A percentile compares a stretch with the other conserved stretches of the same genome.
phyloP scores from a whole-genome alignment of 2,888 invertebrate genomes.

The Brachypalpus laphriformis region DNA sequence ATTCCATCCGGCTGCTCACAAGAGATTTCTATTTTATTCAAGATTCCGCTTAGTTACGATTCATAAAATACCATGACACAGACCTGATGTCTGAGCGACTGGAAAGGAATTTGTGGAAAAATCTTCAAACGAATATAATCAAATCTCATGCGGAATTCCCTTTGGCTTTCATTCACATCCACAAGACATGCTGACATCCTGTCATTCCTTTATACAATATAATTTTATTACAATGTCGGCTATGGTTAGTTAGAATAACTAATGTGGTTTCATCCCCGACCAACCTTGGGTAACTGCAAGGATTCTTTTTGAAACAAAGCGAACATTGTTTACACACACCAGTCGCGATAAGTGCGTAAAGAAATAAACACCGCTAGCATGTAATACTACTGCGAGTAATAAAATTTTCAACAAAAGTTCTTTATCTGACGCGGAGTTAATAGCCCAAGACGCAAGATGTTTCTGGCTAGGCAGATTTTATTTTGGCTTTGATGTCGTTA shows the following conservation, averaged over 20 bases:
- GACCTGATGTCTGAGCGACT: not conserved
- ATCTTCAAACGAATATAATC: not conserved
- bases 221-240: not conserved
- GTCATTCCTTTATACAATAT: not conserved
- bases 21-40: slow-evolving; percentile 18
- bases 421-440: not conserved
- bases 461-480: not conserved
- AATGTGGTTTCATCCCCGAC: not conserved
- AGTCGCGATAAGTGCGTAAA: not conserved
- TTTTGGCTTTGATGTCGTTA: slow-evolving; percentile 3
- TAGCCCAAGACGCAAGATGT: not conserved
- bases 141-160: slow-evolving; percentile 1
- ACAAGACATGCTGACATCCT: not conserved
- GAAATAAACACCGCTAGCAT: not conserved
- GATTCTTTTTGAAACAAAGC: not conserved
- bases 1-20: slow-evolving; percentile 25
- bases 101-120: not conserved
- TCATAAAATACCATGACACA: slow-evolving; percentile 13
- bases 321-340: not conserved
- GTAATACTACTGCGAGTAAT: not conserved
- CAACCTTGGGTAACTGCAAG: not conserved
- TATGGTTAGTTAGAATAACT: not conserved
- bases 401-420: not conserved
- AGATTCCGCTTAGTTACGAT: slow-evolving; percentile 4
- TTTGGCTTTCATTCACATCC: not conserved